Evolutionary conservation across 2,113 vertebrate species (phyloP).

Genomic region (Odocoileus hemionus): DNA sequence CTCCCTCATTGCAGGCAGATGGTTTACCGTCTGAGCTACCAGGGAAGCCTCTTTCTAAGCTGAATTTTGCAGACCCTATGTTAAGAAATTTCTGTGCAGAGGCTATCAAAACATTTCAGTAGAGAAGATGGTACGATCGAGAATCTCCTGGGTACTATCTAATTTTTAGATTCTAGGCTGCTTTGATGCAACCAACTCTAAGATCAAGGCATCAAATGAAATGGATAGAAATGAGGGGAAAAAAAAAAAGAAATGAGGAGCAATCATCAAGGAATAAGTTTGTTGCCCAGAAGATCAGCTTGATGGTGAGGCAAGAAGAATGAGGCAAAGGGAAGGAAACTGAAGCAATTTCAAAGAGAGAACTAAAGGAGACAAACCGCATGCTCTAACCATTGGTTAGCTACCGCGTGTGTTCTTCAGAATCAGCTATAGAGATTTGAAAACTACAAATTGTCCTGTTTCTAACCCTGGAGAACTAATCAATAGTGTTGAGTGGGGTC

Average conservation of each 20-base stretch:
- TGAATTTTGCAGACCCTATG: neutral
- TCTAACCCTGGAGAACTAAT: neutral
- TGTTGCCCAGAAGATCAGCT: neutral
- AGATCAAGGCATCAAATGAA: neutral
- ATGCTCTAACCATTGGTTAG: neutral
- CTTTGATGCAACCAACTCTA: neutral
- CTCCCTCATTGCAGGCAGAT: neutral
- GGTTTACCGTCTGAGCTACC: neutral
- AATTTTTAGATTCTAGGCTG: neutral
- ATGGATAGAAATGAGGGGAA: neutral
- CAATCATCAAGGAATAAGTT: neutral
- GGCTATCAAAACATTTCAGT: neutral
- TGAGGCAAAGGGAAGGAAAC: neutral
- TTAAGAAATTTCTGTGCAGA: neutral
- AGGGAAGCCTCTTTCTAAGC: neutral
- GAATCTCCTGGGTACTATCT: neutral
- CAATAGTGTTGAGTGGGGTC: neutral
- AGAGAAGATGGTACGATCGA: neutral
- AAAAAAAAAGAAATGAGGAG: neutral
- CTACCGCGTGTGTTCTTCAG: neutral
- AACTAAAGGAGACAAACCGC: neutral
- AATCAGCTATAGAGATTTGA: neutral
- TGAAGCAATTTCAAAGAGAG: neutral
- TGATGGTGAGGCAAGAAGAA: neutral
- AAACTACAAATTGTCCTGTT: neutral